phyloP scores from a whole-genome alignment of 2,888 invertebrate species.

The Hololepta plana region DNA sequence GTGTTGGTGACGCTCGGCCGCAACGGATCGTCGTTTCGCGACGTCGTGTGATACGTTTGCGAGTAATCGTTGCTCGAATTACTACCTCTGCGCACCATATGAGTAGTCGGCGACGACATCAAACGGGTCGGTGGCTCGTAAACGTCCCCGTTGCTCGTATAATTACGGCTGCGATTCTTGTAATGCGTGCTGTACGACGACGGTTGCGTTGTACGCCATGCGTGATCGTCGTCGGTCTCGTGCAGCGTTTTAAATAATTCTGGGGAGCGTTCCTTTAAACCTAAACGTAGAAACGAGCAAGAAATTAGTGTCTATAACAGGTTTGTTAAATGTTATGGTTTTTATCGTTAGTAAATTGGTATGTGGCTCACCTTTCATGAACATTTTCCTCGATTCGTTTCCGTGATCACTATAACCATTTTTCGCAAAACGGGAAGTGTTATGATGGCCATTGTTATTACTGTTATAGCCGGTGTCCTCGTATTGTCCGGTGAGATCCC shows the following conservation, averaged over 20 bases:
- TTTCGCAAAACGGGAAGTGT: conserved; percentile 37
- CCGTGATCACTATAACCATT: conserved; percentile 28
- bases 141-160: conserved; percentile 24
- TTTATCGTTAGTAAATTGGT: too few relatives aligned
- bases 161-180: conserved; percentile 22
- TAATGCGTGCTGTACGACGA: conserved; percentile 17
- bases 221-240: conserved; percentile 34
- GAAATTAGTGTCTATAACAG: too few relatives aligned
- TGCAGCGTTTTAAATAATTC: conserved; percentile 54
- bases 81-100: conserved; percentile 40
- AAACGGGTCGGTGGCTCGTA: conserved; percentile 28
- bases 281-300: too few relatives aligned
- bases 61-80: conserved; percentile 52
- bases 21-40: conserved; percentile 44
- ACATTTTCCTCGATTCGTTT: conserved; percentile 44
- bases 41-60: conserved; percentile 51
- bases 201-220: conserved; percentile 19
- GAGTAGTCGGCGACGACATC: conserved; percentile 24
- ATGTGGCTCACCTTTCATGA: too few relatives aligned
- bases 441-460: too few relatives aligned
- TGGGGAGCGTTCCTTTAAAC: conserved; percentile 50
- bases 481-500: conserved; percentile 33
- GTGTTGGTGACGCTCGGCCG: conserved; percentile 53
- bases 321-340: too few relatives aligned
- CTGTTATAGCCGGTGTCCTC: conserved; percentile 18